phyloP scores from a whole-genome alignment of 1,140 invertebrate genomes.

The Drosophila novamexicana region DNA sequence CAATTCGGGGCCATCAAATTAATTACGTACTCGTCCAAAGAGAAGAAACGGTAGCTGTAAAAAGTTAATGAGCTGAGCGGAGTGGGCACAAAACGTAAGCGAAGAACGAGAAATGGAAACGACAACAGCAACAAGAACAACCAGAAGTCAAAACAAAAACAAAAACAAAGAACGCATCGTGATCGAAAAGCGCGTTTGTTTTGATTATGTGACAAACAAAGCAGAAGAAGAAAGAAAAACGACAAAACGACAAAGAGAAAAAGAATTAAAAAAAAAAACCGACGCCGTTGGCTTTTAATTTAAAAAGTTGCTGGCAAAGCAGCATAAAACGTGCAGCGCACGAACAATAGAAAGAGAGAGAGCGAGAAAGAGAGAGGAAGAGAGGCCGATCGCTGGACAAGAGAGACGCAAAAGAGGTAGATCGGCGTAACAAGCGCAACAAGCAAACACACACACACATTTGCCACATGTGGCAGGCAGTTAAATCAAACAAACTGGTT shows the following conservation, averaged over 20 bases:
- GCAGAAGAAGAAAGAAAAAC: constrained; percentile 38
- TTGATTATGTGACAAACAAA: constrained; percentile 69
- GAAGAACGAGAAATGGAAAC: constrained; percentile 27
- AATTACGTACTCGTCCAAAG: constrained; percentile 49
- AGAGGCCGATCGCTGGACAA: neutral
- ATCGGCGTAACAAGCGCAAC: constrained; percentile 39
- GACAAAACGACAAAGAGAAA: constrained; percentile 46
- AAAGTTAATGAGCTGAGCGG: constrained; percentile 69
- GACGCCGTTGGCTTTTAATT: constrained; percentile 59
- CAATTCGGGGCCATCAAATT: constrained; percentile 68
- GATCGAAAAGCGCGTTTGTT: constrained; percentile 71
- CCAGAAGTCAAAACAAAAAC: constrained; percentile 59
- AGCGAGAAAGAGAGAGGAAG: neutral
- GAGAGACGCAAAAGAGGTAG: constrained; percentile 11
- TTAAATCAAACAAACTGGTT: constrained; percentile 73
- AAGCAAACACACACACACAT: constrained; percentile 43
- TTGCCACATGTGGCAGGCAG: constrained; percentile 38
- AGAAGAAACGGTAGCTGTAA: constrained; percentile 72
- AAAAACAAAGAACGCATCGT: constrained; percentile 64
- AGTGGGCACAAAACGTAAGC: constrained; percentile 24
- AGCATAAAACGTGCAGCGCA: constrained; percentile 52
- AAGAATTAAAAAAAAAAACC: constrained; percentile 45
- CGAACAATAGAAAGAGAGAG: constrained; percentile 15
- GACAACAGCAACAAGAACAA: constrained; percentile 36
- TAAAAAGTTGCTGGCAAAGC: constrained; percentile 68